Percentiles rank a stretch among this genome's conserved stretches.
Evolutionary conservation across 2,113 vertebrate species (phyloP).

Genomic region (Cyanoderma ruficeps): DNA sequence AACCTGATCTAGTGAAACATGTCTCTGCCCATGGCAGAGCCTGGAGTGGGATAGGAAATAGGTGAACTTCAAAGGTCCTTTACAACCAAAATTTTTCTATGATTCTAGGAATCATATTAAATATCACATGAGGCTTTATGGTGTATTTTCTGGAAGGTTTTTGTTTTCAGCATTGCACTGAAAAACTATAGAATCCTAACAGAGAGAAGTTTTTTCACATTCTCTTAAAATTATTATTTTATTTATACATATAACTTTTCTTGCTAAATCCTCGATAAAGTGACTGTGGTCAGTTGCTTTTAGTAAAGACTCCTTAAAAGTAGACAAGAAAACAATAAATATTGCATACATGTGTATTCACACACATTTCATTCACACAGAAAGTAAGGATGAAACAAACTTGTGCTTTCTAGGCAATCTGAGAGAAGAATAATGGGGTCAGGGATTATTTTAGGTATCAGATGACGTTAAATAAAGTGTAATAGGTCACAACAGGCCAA

Average conservation of each 20-base stretch:
- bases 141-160: neutral
- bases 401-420: neutral
- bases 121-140: neutral
- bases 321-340: neutral
- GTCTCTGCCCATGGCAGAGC: fast-evolving
- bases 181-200: neutral
- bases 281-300: neutral
- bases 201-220: neutral
- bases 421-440: neutral
- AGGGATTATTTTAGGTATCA: neutral
- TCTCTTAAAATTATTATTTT: neutral
- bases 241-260: neutral
- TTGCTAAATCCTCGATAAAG: neutral
- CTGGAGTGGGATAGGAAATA: neutral
- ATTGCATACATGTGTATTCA: neutral
- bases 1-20: neutral
- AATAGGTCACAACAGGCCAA: neutral
- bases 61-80: neutral
- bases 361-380: neutral
- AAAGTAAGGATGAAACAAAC: neutral
- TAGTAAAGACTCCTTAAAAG: neutral
- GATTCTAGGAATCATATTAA: neutral
- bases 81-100: neutral
- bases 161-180: neutral
- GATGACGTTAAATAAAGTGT: neutral